Percentiles rank a stretch among this genome's conserved stretches.
Conservation (phyloP, 2,113 vertebrate genomes). For the Camelus dromedarius region DNA sequence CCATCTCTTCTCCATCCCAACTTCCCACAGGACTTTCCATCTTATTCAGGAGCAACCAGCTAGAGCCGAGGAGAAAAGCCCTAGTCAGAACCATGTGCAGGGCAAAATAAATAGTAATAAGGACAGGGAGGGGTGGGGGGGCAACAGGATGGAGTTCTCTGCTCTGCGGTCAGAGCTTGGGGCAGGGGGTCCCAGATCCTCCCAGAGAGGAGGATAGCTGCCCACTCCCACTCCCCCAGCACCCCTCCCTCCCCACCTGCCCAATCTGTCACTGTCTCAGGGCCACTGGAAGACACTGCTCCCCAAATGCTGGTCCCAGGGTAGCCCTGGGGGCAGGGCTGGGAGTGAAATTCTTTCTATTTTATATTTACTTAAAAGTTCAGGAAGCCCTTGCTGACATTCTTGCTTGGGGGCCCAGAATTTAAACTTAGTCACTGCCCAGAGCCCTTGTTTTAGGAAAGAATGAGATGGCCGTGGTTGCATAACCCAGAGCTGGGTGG, state of each 20-base stretch:
- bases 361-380: conserved; percentile 64
- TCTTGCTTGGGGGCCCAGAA: conserved; percentile 72
- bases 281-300: background rate
- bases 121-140: background rate
- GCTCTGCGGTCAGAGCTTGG: background rate
- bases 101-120: background rate
- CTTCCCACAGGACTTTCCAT: background rate
- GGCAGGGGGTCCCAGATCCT: background rate
- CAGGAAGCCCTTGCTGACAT: conserved; percentile 64
- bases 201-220: background rate
- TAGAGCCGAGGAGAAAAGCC: conserved; percentile 5
- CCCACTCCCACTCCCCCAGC: background rate
- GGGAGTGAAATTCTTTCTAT: background rate
- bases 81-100: background rate
- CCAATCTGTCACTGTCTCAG: background rate
- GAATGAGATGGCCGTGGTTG: conserved; percentile 71
- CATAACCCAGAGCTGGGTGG: conserved; percentile 58
- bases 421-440: conserved; percentile 75
- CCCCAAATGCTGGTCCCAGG: background rate
- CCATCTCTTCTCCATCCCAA: background rate
- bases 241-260: background rate
- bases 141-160: background rate
- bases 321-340: background rate
- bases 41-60: background rate
- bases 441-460: conserved; percentile 82